Conservation (phyloP, 2,797 vertebrate genomes). For the Antrozous pallidus region DNA sequence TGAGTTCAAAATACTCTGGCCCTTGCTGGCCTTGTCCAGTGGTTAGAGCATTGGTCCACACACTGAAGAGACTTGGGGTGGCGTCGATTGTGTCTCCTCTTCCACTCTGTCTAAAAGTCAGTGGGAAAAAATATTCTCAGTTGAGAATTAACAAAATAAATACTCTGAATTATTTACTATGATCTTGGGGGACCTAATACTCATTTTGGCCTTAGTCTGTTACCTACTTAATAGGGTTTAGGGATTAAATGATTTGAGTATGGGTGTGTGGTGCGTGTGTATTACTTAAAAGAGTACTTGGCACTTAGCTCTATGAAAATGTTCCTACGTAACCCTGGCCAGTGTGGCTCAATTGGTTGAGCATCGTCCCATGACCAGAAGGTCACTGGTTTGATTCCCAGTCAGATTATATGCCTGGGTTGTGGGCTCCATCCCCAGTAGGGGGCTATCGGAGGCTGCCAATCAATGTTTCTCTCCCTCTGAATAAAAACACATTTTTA, state of each 20-base stretch:
- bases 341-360: background rate
- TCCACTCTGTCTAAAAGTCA: too few relatives aligned
- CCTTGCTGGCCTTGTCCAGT: too few relatives aligned
- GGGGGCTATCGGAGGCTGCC: too few relatives aligned
- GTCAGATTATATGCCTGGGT: background rate
- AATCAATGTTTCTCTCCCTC: too few relatives aligned
- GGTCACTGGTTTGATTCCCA: background rate
- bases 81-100: too few relatives aligned
- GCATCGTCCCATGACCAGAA: background rate
- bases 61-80: too few relatives aligned
- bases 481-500: background rate
- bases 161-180: background rate
- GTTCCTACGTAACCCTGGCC: background rate
- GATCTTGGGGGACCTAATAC: background rate
- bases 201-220: background rate
- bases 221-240: background rate
- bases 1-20: background rate
- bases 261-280: background rate
- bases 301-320: background rate
- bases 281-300: background rate
- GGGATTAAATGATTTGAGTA: background rate
- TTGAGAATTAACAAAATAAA: too few relatives aligned
- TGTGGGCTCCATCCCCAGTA: background rate
- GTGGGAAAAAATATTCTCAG: too few relatives aligned
- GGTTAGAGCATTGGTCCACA: too few relatives aligned